These are phyloP conservation scores for Catocala nupta DNA, from an alignment of 2,888 invertebrate species.

Conservation along the genomic window DNA sequence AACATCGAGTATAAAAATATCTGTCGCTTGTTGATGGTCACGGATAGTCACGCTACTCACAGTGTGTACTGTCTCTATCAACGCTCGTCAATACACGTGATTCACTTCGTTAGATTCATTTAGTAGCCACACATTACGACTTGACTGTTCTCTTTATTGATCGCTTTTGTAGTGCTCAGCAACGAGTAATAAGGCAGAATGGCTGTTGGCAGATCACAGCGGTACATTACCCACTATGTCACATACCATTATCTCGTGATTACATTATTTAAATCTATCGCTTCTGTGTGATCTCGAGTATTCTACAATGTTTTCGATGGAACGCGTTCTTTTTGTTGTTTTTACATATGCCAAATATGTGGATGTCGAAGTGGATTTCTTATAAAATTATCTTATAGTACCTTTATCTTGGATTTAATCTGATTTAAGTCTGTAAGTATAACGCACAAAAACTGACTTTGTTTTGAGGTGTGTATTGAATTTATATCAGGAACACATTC, in stretches of 20 bases:
- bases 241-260: conserved; percentile 44
- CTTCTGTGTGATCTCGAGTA: conserved; percentile 11
- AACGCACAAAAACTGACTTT: too few relatives aligned
- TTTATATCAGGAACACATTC: conserved; percentile 25
- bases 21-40: conserved; percentile 36
- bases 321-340: background rate
- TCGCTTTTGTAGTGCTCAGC: conserved; percentile 23
- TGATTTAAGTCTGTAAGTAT: too few relatives aligned
- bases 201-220: conserved; percentile 41
- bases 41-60: conserved; percentile 15
- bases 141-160: conserved; percentile 28
- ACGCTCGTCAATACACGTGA: conserved; percentile 34
- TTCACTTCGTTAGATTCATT: conserved; percentile 38
- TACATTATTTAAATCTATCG: conserved; percentile 22
- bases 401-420: too few relatives aligned
- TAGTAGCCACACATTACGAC: conserved; percentile 9
- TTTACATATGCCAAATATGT: background rate
- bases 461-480: background rate
- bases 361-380: too few relatives aligned
- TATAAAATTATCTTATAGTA: too few relatives aligned
- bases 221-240: conserved; percentile 27
- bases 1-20: conserved; percentile 30
- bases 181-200: conserved; percentile 30
- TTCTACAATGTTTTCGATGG: conserved; percentile 9
- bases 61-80: conserved; percentile 22